These are phyloP conservation scores for Mionectes macconnelli DNA, from an alignment of 2,113 vertebrate species.

Conservation along the genomic window DNA sequence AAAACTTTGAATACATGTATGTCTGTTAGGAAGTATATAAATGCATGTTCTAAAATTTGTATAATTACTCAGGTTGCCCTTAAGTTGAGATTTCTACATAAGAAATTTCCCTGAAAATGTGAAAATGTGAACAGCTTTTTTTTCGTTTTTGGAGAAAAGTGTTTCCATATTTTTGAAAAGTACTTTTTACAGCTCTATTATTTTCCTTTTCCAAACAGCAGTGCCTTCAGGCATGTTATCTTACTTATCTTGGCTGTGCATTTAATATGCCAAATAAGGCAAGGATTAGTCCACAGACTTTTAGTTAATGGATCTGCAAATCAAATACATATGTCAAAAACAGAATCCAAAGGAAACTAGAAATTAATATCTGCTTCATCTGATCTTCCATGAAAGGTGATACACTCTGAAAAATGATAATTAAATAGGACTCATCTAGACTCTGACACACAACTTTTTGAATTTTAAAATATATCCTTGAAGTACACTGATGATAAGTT, in stretches of 20 bases:
- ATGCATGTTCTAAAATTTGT: background rate
- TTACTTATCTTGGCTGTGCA: background rate
- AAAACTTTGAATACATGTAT: background rate
- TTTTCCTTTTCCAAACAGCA: conserved; percentile 22
- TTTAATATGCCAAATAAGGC: background rate
- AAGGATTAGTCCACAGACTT: conserved; percentile 11
- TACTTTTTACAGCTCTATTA: background rate
- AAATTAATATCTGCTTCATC: conserved; percentile 39
- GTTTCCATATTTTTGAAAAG: background rate
- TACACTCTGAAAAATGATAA: background rate
- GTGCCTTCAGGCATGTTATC: background rate
- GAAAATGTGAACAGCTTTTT: background rate
- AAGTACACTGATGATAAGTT: conserved; percentile 34
- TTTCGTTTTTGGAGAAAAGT: background rate
- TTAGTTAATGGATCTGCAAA: conserved; percentile 16
- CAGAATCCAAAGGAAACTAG: conserved; percentile 23
- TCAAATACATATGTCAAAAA: conserved; percentile 33
- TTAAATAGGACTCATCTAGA: conserved; percentile 33
- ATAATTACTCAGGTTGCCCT: background rate
- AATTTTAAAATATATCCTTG: conserved; percentile 47
- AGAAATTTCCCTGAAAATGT: background rate
- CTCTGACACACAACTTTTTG: conserved; percentile 26
- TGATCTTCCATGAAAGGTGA: conserved; percentile 41
- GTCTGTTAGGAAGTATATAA: background rate
- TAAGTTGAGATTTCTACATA: background rate